Evolutionary conservation across 1,140 invertebrate species (phyloP).

Genomic region (Sipha flava): DNA sequence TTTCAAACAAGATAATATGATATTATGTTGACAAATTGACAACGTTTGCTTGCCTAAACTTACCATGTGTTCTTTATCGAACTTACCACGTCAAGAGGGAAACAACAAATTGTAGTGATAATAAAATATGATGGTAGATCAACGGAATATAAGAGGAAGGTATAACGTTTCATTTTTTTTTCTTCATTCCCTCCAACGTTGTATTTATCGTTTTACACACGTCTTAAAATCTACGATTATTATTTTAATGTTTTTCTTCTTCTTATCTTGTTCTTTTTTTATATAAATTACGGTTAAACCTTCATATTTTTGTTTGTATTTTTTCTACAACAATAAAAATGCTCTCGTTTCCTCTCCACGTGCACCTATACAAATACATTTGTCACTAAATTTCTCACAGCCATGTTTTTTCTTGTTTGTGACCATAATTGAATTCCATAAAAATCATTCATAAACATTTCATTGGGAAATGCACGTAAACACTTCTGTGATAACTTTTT

Average conservation of each 20-base stretch:
- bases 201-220: not conserved
- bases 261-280: not conserved
- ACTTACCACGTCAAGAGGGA: too few species aligned
- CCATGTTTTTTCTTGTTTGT: not conserved
- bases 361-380: not conserved
- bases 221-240: not conserved
- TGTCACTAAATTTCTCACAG: not conserved
- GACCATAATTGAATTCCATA: not conserved
- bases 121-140: too few species aligned
- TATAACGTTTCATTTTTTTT: not conserved
- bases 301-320: not conserved
- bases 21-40: too few species aligned
- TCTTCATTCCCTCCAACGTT: not conserved
- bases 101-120: too few species aligned
- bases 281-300: not conserved
- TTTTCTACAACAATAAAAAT: not conserved
- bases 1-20: too few species aligned
- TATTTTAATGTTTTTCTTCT: not conserved
- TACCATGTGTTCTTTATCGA: too few species aligned
- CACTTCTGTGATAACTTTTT: not conserved
- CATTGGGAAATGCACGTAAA: not conserved
- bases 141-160: too few species aligned
- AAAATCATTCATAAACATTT: not conserved
- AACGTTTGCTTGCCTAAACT: too few species aligned
- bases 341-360: not conserved